phyloP scores from a whole-genome alignment of 2,113 vertebrate genomes.

The Calyptommatus sinebrachiatus region DNA sequence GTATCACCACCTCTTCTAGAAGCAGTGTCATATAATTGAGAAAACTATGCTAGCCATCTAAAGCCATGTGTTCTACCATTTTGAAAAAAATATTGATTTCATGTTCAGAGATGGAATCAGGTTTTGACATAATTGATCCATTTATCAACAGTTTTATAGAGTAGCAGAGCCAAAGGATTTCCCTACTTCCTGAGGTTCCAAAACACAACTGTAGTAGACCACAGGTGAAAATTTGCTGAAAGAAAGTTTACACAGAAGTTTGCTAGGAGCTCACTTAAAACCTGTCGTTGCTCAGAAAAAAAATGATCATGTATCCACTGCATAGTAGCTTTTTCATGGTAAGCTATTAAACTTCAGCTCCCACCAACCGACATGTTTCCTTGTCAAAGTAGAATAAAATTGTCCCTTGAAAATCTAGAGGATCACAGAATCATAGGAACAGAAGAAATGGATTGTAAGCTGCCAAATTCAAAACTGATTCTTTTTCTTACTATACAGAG shows the following conservation, averaged over 20 bases:
- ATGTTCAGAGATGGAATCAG: slow-evolving; percentile 3
- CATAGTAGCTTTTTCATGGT: background rate
- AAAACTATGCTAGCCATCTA: slow-evolving; percentile 1
- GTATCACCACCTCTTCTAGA: too few species aligned
- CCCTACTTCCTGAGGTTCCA: background rate
- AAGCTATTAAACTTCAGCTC: background rate
- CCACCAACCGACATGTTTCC: background rate
- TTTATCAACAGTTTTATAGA: background rate
- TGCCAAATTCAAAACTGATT: too few species aligned
- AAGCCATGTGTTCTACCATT: slow-evolving; percentile 11
- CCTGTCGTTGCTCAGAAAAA: background rate
- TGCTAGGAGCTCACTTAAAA: background rate
- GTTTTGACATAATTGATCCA: slow-evolving; percentile 8
- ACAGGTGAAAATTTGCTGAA: background rate
- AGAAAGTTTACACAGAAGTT: background rate
- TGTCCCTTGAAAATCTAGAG: background rate
- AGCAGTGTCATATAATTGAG: background rate
- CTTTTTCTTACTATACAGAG: too few species aligned
- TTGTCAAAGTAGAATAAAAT: background rate
- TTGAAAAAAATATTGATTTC: slow-evolving; percentile 13
- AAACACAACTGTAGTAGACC: background rate
- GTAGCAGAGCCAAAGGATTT: background rate
- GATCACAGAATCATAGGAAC: background rate
- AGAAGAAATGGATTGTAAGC: too few species aligned
- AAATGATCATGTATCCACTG: background rate